Conservation (phyloP, 2,888 invertebrate genomes). For the Drosophila formosana region DNA sequence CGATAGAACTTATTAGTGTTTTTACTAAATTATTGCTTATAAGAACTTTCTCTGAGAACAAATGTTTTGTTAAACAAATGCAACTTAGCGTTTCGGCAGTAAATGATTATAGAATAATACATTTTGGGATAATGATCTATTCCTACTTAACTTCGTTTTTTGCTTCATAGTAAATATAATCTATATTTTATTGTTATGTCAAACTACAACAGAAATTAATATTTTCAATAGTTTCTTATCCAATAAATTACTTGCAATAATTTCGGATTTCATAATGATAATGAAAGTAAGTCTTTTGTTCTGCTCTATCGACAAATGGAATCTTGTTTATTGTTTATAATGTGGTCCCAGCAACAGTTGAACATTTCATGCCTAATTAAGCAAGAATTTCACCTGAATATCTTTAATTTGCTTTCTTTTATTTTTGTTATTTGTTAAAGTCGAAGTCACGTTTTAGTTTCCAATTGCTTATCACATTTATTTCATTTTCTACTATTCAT, state of each 20-base stretch:
- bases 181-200: too few relatives aligned
- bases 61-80: too few relatives aligned
- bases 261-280: background rate
- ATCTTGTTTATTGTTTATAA: conserved; percentile 7
- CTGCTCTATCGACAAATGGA: background rate
- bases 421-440: conserved; percentile 3
- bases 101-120: too few relatives aligned
- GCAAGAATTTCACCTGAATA: conserved; percentile 23
- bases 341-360: conserved; percentile 1
- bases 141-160: too few relatives aligned
- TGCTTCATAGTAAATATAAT: too few relatives aligned
- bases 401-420: conserved; percentile 3
- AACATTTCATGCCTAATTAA: conserved; percentile 24
- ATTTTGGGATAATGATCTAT: too few relatives aligned
- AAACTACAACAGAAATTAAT: too few relatives aligned
- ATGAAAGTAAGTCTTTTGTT: background rate
- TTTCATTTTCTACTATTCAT: conserved; percentile 12
- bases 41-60: too few relatives aligned
- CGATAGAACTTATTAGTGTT: too few relatives aligned
- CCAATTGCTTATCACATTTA: conserved; percentile 40
- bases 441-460: conserved; percentile 38
- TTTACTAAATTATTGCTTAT: too few relatives aligned
- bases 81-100: too few relatives aligned
- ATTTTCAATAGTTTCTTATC: background rate
- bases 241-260: background rate